phyloP scores from a whole-genome alignment of 2,888 invertebrate species.

The Timema cristinae region DNA sequence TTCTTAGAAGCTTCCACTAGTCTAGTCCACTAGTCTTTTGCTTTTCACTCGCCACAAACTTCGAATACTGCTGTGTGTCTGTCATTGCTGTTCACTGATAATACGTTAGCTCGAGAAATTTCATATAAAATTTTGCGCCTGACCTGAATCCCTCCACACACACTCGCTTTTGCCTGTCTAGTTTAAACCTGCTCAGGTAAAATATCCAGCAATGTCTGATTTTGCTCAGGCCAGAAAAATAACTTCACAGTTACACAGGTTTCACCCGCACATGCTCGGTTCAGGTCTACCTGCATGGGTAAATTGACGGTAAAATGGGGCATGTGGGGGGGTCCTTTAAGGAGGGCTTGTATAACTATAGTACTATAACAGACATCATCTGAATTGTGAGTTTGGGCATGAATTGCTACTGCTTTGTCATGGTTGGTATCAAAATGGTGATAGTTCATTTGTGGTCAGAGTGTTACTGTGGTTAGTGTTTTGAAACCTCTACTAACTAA shows the following conservation, averaged over 20 bases:
- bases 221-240: background rate
- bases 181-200: background rate
- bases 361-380: too few species aligned
- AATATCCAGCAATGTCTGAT: background rate
- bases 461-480: too few species aligned
- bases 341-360: too few species aligned
- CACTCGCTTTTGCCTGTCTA: too few species aligned
- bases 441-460: too few species aligned
- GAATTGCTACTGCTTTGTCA: too few species aligned
- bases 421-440: too few species aligned
- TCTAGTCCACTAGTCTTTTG: background rate
- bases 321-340: background rate
- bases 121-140: background rate
- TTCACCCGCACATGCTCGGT: background rate
- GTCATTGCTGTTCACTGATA: background rate
- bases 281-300: background rate
- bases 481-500: too few species aligned
- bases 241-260: constrained; percentile 6
- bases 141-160: background rate
- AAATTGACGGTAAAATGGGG: background rate
- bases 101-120: background rate
- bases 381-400: too few species aligned
- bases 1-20: background rate
- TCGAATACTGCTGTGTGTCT: background rate
- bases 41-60: background rate